Conservation (phyloP, 2,888 invertebrate genomes). For the Aphodius sticticus region DNA sequence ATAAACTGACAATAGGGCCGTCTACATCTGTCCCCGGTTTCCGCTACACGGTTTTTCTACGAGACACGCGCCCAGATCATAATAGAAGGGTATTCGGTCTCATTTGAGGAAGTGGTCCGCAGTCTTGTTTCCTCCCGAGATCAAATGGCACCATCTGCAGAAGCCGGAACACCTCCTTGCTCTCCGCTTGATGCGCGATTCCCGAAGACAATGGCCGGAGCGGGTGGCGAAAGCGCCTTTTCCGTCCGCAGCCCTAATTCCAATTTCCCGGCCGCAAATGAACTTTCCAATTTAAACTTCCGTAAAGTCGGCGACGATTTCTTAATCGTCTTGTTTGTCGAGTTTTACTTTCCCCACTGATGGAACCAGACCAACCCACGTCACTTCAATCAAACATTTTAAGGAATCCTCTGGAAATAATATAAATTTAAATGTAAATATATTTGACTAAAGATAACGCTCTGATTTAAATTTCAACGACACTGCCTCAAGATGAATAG, state of each 20-base stretch:
- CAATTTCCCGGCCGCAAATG: not conserved
- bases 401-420: not conserved
- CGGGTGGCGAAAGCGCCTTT: not conserved
- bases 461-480: no score
- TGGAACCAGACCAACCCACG: not conserved
- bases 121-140: not conserved
- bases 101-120: not conserved
- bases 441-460: no score
- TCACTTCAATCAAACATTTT: not conserved
- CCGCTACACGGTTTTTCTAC: not conserved
- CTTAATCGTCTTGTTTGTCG: not conserved
- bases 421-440: not conserved
- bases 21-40: not conserved
- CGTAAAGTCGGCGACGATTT: not conserved
- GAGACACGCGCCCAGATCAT: not conserved
- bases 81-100: not conserved
- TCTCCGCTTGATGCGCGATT: not conserved
- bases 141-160: not conserved
- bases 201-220: not conserved
- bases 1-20: not conserved
- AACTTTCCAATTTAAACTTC: not conserved
- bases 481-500: no score
- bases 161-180: not conserved
- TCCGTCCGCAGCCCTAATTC: not conserved
- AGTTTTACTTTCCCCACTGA: not conserved